A percentile compares a stretch with the other conserved stretches of the same genome.
phyloP scores from a whole-genome alignment of 2,113 vertebrate species.

The Catharus minimus region DNA sequence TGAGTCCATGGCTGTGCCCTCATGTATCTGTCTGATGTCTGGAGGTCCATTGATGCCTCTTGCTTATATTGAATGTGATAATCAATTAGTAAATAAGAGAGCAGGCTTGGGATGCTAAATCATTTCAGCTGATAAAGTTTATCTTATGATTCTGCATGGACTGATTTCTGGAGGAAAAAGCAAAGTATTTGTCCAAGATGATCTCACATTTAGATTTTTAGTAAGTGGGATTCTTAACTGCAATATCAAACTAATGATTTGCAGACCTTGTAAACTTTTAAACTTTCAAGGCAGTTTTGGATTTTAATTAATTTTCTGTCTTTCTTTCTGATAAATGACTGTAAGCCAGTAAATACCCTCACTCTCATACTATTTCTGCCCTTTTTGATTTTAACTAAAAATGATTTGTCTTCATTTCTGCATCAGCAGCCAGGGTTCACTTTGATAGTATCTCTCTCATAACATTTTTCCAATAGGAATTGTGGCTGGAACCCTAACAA shows the following conservation, averaged over 20 bases:
- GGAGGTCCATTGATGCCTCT: neutral
- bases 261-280: neutral
- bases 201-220: neutral
- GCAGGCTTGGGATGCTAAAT: neutral
- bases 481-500: constrained; percentile 23
- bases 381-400: constrained; percentile 41
- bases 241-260: neutral
- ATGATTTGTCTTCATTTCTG: constrained; percentile 30
- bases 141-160: neutral
- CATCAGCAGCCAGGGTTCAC: neutral
- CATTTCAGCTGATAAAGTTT: neutral
- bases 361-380: neutral
- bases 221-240: neutral
- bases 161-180: neutral
- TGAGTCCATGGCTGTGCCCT: neutral
- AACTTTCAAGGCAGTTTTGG: neutral
- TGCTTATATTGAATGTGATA: neutral
- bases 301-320: neutral
- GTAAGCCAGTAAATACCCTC: neutral
- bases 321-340: neutral
- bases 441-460: neutral
- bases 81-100: neutral
- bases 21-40: neutral
- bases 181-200: neutral
- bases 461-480: constrained; percentile 21